These are phyloP conservation scores for Diplosoma virens DNA, from an alignment of 23 tunicate genomes.

Conservation along the genomic window DNA sequence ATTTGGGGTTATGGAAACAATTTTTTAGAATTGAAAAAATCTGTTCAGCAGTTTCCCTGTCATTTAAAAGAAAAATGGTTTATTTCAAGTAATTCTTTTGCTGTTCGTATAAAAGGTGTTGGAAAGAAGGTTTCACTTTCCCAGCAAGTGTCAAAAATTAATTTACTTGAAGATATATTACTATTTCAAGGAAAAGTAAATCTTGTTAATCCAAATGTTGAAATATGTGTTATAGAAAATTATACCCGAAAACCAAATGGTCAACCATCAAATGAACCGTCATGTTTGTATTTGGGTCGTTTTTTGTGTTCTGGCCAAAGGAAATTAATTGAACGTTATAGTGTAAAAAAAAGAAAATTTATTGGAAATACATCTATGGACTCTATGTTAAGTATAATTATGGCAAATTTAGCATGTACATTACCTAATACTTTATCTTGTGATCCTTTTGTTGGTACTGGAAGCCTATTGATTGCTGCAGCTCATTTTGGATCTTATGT, in stretches of 20 bases:
- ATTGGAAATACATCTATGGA: conserved; percentile 99
- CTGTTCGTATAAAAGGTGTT: conserved; percentile 72
- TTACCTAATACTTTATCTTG: conserved; percentile 42
- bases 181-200: conserved; percentile 77
- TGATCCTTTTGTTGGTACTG: conserved; percentile 99
- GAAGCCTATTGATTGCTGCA: conserved; percentile 82
- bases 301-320: conserved; percentile 81
- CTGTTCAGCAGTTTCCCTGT: conserved; percentile 25
- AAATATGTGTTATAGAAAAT: conserved; percentile 70
- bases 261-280: conserved; percentile 38
- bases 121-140: conserved; percentile 60
- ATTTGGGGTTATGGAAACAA: conserved; percentile 70
- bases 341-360: conserved; percentile 69
- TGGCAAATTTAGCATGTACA: conserved; percentile 82
- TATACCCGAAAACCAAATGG: conserved; percentile 34
- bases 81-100: conserved; percentile 24
- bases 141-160: conserved; percentile 50
- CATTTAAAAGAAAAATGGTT: conserved; percentile 31
- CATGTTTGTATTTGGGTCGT: conserved; percentile 60
- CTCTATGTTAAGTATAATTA: conserved; percentile 67
- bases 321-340: conserved; percentile 48
- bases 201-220: conserved; percentile 50
- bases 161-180: conserved; percentile 56
- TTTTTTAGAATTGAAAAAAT: conserved; percentile 35
- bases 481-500: conserved; percentile 88